Base-by-base conservation (phyloP, 2,888 invertebrate genomes). In the Hartigia nigra region DNA sequence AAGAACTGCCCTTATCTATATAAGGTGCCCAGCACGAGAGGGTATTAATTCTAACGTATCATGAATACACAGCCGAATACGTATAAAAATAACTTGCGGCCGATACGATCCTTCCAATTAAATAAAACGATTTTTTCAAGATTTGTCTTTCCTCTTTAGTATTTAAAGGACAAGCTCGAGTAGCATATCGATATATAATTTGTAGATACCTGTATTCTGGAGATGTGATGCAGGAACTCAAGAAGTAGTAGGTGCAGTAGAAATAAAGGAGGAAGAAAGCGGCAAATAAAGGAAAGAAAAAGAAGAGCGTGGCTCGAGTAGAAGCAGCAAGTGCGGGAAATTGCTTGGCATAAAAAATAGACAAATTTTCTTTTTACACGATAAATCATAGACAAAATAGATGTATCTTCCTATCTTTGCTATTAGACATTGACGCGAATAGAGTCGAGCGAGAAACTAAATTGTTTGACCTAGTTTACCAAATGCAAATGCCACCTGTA, bases 381-480 rank as follows among this genome's bases (percentile, higher is more conserved):
- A 14, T 2, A 23, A 39, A 39, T 5, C 14, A 39, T 23, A 39
- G 39, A 14, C 39, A 23, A 39, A 23, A 14, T 39, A 23, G 39
- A 14, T 14, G 39, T 39, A 39, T 23, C 14, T 5, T 39, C 23
- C 14, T 5, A 23, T 14, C 39, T 5, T 2, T 39, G 39, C 39
- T 14, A 39, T 4, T 39, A 23, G 5, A 39, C 39, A 14, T 14
- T 39, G 39, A 70, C 70, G 70, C 1, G 14, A 70, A 70, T n/a
- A 70, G 70, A 31, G 31, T 70, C 70, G 31, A 32, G n/a, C 70
- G 70, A 70, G 14, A 31, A 70, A 36, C 74, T 76, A 39, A 74
- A 72, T 78, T 78, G 78, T 83, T 83, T 81, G 81, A 76, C 82
- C 79, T 75, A 81, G 78, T 82, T 82, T 76, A 37, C 55, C 74